phyloP scores from a whole-genome alignment of 2,888 invertebrate genomes.

The Cheilosia soror region DNA sequence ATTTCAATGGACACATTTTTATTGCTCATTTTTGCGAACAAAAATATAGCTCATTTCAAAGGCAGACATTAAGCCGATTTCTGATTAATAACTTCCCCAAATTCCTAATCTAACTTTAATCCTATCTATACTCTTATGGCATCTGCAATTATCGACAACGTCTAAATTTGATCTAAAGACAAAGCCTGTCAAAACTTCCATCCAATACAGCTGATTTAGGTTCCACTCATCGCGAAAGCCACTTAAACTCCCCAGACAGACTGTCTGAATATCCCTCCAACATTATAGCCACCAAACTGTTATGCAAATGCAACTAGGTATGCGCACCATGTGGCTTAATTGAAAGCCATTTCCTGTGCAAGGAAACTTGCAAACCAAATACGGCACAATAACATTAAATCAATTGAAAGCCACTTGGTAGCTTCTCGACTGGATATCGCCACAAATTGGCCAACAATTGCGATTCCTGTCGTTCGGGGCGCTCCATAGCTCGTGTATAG shows the following conservation, averaged over 20 bases:
- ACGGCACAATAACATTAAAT: slow-evolving; percentile 43
- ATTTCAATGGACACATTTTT: too few relatives aligned
- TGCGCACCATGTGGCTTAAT: slow-evolving; percentile 54
- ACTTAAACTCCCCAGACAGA: slow-evolving; percentile 20
- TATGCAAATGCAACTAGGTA: slow-evolving; percentile 60
- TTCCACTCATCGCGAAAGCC: not conserved
- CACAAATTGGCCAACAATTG: slow-evolving; percentile 68
- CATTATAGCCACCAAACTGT: slow-evolving; percentile 32
- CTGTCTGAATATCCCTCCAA: slow-evolving; percentile 33
- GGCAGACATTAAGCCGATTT: too few relatives aligned
- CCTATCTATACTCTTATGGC: too few relatives aligned
- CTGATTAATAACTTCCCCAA: too few relatives aligned
- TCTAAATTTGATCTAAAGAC: not conserved
- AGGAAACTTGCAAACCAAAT: slow-evolving; percentile 46
- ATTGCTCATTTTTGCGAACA: too few relatives aligned
- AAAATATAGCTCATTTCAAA: too few relatives aligned
- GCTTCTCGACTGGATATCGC: slow-evolving; percentile 49
- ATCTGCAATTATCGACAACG: too few relatives aligned
- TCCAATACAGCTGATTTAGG: not conserved
- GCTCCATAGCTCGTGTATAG: not conserved
- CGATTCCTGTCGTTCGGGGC: slow-evolving; percentile 41
- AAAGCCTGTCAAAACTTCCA: not conserved
- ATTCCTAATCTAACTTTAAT: too few relatives aligned
- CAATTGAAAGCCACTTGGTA: slow-evolving; percentile 38
- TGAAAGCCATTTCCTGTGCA: slow-evolving; percentile 67